Percentiles rank a stretch among this genome's conserved stretches.
These are phyloP conservation scores for Rosalia funebris DNA, from an alignment of 2,888 invertebrate species.

Conservation along the genomic window DNA sequence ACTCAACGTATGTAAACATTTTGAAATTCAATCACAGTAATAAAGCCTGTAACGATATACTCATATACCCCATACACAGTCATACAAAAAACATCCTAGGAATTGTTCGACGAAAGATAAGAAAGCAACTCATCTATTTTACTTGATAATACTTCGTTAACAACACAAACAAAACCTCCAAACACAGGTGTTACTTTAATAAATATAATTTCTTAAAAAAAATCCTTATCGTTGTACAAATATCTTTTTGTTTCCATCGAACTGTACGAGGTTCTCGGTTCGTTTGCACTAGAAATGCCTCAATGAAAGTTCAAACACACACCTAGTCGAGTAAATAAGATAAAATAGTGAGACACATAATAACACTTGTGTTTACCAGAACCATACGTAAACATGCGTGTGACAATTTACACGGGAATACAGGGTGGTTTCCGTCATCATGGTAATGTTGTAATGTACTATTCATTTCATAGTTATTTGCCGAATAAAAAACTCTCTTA, in stretches of 20 bases:
- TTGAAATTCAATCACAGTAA: too few species aligned
- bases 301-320: constrained; percentile 26
- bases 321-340: constrained; percentile 28
- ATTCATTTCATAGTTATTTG: too few species aligned
- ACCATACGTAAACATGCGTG: constrained; percentile 15
- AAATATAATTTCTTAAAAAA: constrained; percentile 22
- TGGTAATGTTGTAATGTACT: too few species aligned
- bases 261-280: constrained; percentile 20
- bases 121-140: neutral
- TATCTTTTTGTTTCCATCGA: constrained; percentile 32
- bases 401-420: constrained; percentile 6
- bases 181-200: constrained; percentile 27
- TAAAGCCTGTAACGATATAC: too few species aligned
- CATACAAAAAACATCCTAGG: too few species aligned
- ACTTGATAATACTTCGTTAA: neutral
- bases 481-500: too few species aligned
- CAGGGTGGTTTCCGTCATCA: constrained; percentile 1
- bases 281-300: constrained; percentile 32
- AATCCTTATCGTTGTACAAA: constrained; percentile 31
- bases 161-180: constrained; percentile 1
- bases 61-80: too few species aligned
- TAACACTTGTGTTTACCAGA: constrained; percentile 23
- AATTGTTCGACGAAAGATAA: too few species aligned
- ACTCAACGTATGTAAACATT: too few species aligned
- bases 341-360: constrained; percentile 25